phyloP scores from a whole-genome alignment of 1,140 invertebrate genomes.

The Holcopasites calliopsidis region DNA sequence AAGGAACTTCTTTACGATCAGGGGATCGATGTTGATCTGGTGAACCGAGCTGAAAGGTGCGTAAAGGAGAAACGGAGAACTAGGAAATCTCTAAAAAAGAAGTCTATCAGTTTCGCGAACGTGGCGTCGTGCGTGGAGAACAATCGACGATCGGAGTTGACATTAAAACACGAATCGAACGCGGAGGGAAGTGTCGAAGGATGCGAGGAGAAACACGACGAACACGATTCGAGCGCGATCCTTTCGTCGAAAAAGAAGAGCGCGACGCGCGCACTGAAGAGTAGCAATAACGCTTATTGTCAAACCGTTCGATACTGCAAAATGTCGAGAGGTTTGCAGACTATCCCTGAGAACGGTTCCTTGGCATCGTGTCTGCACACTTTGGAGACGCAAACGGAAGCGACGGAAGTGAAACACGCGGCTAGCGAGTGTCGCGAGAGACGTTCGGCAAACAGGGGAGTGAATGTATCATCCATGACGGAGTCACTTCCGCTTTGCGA shows the following conservation, averaged over 20 bases:
- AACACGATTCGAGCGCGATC: background rate
- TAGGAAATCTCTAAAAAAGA: background rate
- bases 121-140: background rate
- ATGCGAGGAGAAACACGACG: background rate
- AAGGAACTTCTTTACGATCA: conserved; percentile 52
- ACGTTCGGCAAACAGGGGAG: background rate
- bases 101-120: background rate
- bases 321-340: background rate
- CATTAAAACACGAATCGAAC: background rate
- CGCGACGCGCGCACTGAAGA: background rate
- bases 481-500: background rate
- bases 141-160: background rate
- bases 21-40: conserved; percentile 25
- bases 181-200: background rate
- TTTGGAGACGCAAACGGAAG: conserved; percentile 1
- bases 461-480: background rate
- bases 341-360: background rate
- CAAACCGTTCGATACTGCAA: background rate
- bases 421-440: background rate
- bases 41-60: conserved; percentile 19
- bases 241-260: background rate
- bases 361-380: background rate
- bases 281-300: background rate
- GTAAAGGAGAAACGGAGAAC: conserved; percentile 2
- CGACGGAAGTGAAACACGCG: background rate